Evolutionary conservation across 2,888 invertebrate genomes (phyloP), one percentile per base, ranked within the genome.

Genomic region (Epistrophe eligans): DNA sequence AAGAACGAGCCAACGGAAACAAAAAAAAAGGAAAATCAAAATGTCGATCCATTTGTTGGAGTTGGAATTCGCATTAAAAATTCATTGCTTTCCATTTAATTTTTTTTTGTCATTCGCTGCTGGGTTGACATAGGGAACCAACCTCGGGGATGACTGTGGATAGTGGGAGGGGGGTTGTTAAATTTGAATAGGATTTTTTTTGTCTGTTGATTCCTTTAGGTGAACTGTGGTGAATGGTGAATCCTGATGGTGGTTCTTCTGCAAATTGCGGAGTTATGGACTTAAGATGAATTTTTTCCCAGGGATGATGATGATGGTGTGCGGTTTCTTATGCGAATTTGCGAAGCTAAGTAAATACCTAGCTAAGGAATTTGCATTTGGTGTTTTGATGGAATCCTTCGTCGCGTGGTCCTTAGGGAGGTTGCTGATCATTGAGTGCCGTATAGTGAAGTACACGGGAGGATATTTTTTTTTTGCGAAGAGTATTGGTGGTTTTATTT

Each of bases 41-140:
- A 79, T 82, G 79, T 83, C 76, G 87, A 87, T 87, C 87, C 87
- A 87, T 87, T 87, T 87, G 83, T 76, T 83, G 82, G 66, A 87
- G 79, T 67, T 57, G 87, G 87, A 87, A 87, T 83, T 82, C 87
- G 60, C 82, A 87, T 87, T 87, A 87, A 87, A 79, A 79, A 87
- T 87, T 87, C 87, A 87, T 87, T 87, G 82, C 87, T 79, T 83
- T 87, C 43, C 74, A 50, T 64, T 72, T 85, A 73, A 64, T 77
- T 40, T 60, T 60, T 67, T 52, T 73, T 74, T 35, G 11, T 79
- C 50, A 50, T 64, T 62, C 43, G 38, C 72, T 52, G 58, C 45
- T 71, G 74, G 19, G 38, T 66, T 66, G 64, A 32, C 64, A 45
- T 48, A 66, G 32, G 45, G 48, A 66, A 48, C 13, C 45, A 38